Evolutionary conservation across 2,113 vertebrate species (phyloP).

Genomic region (Ammodytes dubius): DNA sequence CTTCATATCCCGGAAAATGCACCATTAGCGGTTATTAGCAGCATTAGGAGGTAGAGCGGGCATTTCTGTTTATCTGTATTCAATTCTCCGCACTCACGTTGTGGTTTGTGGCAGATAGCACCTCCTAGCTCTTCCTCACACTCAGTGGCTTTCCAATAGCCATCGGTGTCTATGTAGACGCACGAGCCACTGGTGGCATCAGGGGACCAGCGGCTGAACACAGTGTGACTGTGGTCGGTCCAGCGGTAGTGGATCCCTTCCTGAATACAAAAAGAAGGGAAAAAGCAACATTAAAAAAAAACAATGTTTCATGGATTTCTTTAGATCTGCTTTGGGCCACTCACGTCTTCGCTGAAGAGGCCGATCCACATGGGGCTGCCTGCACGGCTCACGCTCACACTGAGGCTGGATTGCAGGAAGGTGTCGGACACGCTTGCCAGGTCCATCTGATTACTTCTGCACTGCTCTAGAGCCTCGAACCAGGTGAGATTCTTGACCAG

Average conservation of each 20-base stretch:
- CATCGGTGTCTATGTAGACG: constrained; percentile 91
- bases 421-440: constrained; percentile 90
- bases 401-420: constrained; percentile 89
- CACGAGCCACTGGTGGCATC: constrained; percentile 85
- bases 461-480: constrained; percentile 86
- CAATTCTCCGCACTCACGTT: constrained; percentile 79
- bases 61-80: neutral
- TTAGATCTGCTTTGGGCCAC: constrained; percentile 37
- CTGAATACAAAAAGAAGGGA: constrained; percentile 67
- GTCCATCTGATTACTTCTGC: constrained; percentile 83
- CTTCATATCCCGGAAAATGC: too few relatives aligned
- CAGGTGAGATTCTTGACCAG: constrained; percentile 89
- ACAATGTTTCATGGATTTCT: neutral
- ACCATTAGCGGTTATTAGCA: neutral
- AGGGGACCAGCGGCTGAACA: constrained; percentile 91
- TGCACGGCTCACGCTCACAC: constrained; percentile 79
- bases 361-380: constrained; percentile 92
- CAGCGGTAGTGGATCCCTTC: constrained; percentile 91
- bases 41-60: neutral
- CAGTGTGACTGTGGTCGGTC: constrained; percentile 90
- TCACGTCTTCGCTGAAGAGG: constrained; percentile 92
- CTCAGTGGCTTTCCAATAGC: constrained; percentile 93
- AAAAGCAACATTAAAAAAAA: too few relatives aligned
- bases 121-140: constrained; percentile 87
- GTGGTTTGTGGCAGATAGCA: constrained; percentile 90